Evolutionary conservation across 2,888 invertebrate species (phyloP).

Genomic region (Eupithecia subfuscata): DNA sequence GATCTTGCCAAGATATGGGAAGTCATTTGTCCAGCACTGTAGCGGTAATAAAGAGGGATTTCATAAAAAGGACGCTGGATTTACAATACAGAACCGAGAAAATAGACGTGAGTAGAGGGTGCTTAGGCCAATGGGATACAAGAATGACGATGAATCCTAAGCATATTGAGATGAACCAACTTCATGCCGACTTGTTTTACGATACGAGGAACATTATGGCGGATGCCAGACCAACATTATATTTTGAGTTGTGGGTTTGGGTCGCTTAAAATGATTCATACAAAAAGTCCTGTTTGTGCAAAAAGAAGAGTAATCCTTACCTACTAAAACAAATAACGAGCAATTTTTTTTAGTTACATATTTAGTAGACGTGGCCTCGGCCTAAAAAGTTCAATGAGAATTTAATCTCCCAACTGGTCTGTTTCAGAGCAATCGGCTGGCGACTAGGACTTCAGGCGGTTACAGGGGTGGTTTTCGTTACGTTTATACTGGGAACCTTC

Average conservation of each 20-base stretch:
- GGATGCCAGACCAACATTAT: background rate
- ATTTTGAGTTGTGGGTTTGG: background rate
- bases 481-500: conserved; percentile 93
- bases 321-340: background rate
- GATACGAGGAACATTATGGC: background rate
- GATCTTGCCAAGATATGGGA: background rate
- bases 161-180: background rate
- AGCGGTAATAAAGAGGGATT: background rate
- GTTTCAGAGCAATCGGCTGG: conserved; percentile 90
- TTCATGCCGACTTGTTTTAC: background rate
- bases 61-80: background rate
- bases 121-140: background rate
- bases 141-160: background rate
- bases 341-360: too few species aligned
- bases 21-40: background rate
- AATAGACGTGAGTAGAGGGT: background rate
- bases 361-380: background rate
- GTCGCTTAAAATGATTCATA: background rate
- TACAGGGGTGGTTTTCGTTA: conserved; percentile 92
- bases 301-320: background rate
- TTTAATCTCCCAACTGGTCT: background rate
- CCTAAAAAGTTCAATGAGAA: background rate
- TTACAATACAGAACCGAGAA: background rate
- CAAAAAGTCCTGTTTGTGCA: background rate
- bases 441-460: conserved; percentile 92